A percentile compares a stretch with the other conserved stretches of the same genome.
Conservation (phyloP, 2,113 vertebrate species). For the Paraplagusia blochii region DNA sequence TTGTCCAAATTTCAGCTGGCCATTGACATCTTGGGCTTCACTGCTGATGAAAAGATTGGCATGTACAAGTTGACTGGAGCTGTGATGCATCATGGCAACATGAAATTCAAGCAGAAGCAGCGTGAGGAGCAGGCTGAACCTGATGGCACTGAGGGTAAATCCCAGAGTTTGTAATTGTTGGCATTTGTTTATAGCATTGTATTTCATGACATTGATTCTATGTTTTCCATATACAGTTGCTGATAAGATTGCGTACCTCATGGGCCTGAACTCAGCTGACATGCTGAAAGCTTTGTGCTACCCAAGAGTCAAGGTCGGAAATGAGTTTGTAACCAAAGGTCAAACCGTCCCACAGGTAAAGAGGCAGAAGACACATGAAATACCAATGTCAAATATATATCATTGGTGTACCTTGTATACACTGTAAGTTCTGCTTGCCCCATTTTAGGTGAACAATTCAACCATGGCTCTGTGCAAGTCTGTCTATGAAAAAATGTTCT, state of each 20-base stretch:
- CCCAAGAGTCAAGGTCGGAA: slow-evolving; percentile 68
- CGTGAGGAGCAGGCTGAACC: slow-evolving; percentile 72
- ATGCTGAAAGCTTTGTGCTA: slow-evolving; percentile 77
- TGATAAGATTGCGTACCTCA: slow-evolving; percentile 72
- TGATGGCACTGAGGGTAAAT: slow-evolving; percentile 67
- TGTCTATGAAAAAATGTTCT: slow-evolving; percentile 81
- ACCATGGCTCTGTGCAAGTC: slow-evolving; percentile 74
- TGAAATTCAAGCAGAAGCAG: slow-evolving; percentile 73
- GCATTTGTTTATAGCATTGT: too few species aligned
- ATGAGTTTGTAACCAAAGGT: slow-evolving; percentile 68
- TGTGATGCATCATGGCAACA: slow-evolving; percentile 78
- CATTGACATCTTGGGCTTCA: slow-evolving; percentile 80
- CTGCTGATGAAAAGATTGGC: slow-evolving; percentile 79
- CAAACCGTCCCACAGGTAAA: slow-evolving; percentile 66
- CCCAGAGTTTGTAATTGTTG: too few species aligned
- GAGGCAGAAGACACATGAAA: background rate
- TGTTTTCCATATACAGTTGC: slow-evolving; percentile 35
- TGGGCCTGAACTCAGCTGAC: slow-evolving; percentile 80
- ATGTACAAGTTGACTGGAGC: slow-evolving; percentile 87
- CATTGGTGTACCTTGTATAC: too few species aligned
- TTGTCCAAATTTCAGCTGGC: slow-evolving; percentile 54
- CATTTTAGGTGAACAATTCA: slow-evolving; percentile 71
- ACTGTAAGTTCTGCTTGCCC: background rate
- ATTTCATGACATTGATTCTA: too few species aligned
- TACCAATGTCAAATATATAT: too few species aligned